Evolutionary conservation across 2,797 vertebrate species (phyloP).

Genomic region (Liparis tanakae): DNA sequence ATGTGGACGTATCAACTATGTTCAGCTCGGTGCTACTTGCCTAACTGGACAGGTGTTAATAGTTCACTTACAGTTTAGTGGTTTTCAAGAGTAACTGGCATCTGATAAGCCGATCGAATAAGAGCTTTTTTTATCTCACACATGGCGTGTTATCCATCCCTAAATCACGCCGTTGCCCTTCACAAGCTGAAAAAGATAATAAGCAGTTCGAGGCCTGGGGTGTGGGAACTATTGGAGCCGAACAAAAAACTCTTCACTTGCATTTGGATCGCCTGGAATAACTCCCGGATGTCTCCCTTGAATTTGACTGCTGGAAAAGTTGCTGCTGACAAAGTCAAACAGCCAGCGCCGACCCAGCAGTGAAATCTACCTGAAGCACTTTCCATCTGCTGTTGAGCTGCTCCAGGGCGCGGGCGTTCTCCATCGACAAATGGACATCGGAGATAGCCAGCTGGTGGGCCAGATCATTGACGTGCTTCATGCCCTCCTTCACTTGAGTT

Average conservation of each 20-base stretch:
- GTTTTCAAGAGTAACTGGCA: background rate
- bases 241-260: slow-evolving; percentile 5
- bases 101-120: background rate
- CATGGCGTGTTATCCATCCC: slow-evolving; percentile 7
- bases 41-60: background rate
- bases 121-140: background rate
- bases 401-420: slow-evolving; percentile 92
- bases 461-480: slow-evolving; percentile 94
- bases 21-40: background rate
- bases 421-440: slow-evolving; percentile 96
- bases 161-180: slow-evolving; percentile 10
- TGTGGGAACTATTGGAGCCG: background rate
- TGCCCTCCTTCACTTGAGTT: slow-evolving; percentile 92
- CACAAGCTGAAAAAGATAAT: slow-evolving; percentile 17
- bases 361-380: slow-evolving; percentile 90
- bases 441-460: slow-evolving; percentile 97
- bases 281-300: slow-evolving; percentile 15
- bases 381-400: slow-evolving; percentile 97
- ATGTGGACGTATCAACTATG: background rate
- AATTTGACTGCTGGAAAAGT: slow-evolving; percentile 27
- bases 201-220: slow-evolving; percentile 18
- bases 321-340: slow-evolving; percentile 44
- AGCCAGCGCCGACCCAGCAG: slow-evolving; percentile 17
- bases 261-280: slow-evolving; percentile 4
- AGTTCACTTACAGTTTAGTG: background rate